phyloP scores from a whole-genome alignment of 2,113 vertebrate species.

The Globicephala melas region DNA sequence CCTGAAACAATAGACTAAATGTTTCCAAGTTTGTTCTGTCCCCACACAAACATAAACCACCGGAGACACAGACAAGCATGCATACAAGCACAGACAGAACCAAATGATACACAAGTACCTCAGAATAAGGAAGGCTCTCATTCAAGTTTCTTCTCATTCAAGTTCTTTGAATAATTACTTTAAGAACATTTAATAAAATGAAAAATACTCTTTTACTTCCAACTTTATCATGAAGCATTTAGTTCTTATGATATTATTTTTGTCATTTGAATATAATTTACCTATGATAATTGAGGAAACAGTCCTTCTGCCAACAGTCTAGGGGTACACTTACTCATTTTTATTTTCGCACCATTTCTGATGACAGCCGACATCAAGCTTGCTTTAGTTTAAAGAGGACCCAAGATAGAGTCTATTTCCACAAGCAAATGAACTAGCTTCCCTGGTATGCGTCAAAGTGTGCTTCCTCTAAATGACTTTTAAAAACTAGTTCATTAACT shows the following conservation, averaged over 20 bases:
- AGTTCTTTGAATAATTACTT: constrained; percentile 31
- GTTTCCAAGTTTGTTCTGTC: constrained; percentile 27
- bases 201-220: not conserved
- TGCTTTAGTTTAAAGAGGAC: constrained; percentile 11
- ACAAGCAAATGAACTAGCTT: not conserved
- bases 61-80: constrained; percentile 24
- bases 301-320: not conserved
- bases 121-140: constrained; percentile 37
- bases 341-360: not conserved
- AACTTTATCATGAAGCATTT: not conserved
- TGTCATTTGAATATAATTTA: not conserved
- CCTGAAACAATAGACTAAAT: constrained; percentile 63
- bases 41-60: constrained; percentile 36
- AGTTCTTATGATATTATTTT: not conserved
- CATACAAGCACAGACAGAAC: not conserved
- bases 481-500: constrained; percentile 38
- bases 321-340: not conserved
- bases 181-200: not conserved
- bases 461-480: constrained; percentile 35
- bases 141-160: too few relatives aligned
- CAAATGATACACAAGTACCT: not conserved
- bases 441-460: not conserved
- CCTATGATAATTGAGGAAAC: not conserved
- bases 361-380: not conserved
- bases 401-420: not conserved